phyloP scores from a whole-genome alignment of 2,888 invertebrate species.

The Apocheima hispidaria region DNA sequence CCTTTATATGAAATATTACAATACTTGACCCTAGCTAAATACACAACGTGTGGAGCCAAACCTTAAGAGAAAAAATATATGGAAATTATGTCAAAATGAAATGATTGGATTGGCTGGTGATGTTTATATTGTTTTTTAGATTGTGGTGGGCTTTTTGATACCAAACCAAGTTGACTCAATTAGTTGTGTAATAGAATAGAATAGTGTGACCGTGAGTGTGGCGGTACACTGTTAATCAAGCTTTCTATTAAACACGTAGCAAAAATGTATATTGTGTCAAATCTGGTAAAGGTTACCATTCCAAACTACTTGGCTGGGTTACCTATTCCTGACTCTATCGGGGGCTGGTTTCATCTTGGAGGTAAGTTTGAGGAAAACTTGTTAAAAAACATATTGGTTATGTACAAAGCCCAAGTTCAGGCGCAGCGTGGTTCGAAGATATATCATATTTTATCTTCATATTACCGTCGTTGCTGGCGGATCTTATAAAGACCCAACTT shows the following conservation, averaged over 20 bases:
- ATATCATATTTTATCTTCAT: not conserved
- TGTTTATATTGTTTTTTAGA: constrained; percentile 4
- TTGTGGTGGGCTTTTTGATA: constrained; percentile 7
- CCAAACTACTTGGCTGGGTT: constrained; percentile 94
- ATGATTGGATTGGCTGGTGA: constrained; percentile 3
- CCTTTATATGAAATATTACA: too few species aligned
- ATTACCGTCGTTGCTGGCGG: not conserved
- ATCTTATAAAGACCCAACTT: not conserved
- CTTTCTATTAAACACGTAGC: not conserved
- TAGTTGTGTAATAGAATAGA: constrained; percentile 43
- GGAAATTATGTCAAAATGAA: not conserved
- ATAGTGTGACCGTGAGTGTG: constrained; percentile 24
- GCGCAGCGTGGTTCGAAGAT: not conserved
- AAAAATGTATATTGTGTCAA: constrained; percentile 91
- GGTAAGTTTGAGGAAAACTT: constrained; percentile 77
- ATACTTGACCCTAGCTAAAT: too few species aligned
- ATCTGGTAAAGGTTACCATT: constrained; percentile 91
- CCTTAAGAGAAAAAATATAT: too few species aligned
- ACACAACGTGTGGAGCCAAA: too few species aligned
- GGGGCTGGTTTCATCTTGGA: constrained; percentile 95
- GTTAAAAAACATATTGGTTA: not conserved
- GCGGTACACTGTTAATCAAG: constrained; percentile 23
- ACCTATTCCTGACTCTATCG: constrained; percentile 93
- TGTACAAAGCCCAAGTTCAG: not conserved
- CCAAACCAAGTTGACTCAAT: too few species aligned